Base-by-base conservation (phyloP, 2,888 invertebrate species). In the Melanotus villosus region DNA sequence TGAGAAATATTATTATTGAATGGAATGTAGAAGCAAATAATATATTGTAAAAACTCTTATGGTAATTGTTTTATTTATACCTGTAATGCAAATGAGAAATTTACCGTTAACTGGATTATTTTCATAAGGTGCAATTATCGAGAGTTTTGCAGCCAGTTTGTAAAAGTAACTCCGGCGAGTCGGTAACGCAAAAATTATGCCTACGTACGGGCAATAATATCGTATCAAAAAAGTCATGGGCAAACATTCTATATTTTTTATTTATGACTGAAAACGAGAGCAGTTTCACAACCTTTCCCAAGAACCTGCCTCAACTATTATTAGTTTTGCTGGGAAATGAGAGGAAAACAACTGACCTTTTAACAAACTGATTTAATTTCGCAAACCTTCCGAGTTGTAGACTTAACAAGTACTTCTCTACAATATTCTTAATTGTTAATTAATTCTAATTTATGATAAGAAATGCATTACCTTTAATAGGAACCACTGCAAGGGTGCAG, bases 271-370 rank as follows among this genome's bases (percentile, higher is more conserved):
- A 19, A 12, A 47, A 47, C n/a, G 47, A 47, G 47, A 47, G 47
- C 47, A 23, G 23, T 47, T 47, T 23, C n/a, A 23, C 47, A 47
- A 47, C 47, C 47, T 43, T 43, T 6, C 19, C 18, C 19, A 43
- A 19, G 10, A 19, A 19, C 12, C 34, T 12, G 0, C 2, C 3
- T 34, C 12, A 34, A 34, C 12, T 34, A 12, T 5, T 5, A 34
- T 3, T 4, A n/a, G 12, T 47, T 47, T 47, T 26, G n/a, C 45
- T 6, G 10, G 19, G 23, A 23, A 19, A 45, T 12, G 12, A 47
- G 47, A 47, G 47, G 47, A 47, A 47, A 47, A 23, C 47, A 47
- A 47, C 4, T 47, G 23, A 47, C 47, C 47, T 47, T 47, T 47
- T 6, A 23, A 23, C 23, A 23, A n/a, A 23, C 47, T 47, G 47